phyloP scores from a whole-genome alignment of 92 coral and sea anemone genomes.

The Scolanthus callimorphus region DNA sequence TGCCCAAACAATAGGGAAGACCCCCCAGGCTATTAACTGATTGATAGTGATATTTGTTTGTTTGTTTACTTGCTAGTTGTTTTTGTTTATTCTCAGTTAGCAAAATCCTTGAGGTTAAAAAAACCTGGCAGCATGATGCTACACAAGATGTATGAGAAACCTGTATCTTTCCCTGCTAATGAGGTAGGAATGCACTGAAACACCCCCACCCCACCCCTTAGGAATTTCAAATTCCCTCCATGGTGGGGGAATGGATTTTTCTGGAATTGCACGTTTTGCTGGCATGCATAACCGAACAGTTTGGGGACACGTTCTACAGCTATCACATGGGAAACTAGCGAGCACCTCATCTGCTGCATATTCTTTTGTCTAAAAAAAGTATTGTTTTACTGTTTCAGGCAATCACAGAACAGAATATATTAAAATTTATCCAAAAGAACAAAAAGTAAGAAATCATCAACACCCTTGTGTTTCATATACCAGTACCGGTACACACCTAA shows the following conservation, averaged over 20 bases:
- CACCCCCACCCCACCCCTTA: too few relatives aligned
- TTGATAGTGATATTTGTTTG: background rate
- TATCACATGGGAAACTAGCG: too few relatives aligned
- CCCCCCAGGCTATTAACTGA: background rate
- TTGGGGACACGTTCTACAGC: too few relatives aligned
- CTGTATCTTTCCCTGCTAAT: constrained; percentile 42
- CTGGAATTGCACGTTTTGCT: too few relatives aligned
- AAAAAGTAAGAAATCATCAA: constrained; percentile 50
- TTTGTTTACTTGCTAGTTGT: background rate
- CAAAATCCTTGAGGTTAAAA: constrained; percentile 70
- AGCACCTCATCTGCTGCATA: too few relatives aligned
- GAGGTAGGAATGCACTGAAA: constrained; percentile 53
- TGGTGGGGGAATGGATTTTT: too few relatives aligned
- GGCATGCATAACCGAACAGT: too few relatives aligned
- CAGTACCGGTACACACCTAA: too few relatives aligned
- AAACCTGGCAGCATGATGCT: constrained; percentile 56
- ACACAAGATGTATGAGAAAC: constrained; percentile 73
- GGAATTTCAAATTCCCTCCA: too few relatives aligned
- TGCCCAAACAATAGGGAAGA: too few relatives aligned
- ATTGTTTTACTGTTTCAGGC: constrained; percentile 18
- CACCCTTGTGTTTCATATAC: too few relatives aligned
- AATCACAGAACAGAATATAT: constrained; percentile 67
- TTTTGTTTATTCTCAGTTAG: constrained; percentile 31
- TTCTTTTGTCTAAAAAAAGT: too few relatives aligned
- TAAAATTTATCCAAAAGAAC: constrained; percentile 52